phyloP scores from a whole-genome alignment of 1,140 invertebrate genomes.

The Ladona fulva region DNA sequence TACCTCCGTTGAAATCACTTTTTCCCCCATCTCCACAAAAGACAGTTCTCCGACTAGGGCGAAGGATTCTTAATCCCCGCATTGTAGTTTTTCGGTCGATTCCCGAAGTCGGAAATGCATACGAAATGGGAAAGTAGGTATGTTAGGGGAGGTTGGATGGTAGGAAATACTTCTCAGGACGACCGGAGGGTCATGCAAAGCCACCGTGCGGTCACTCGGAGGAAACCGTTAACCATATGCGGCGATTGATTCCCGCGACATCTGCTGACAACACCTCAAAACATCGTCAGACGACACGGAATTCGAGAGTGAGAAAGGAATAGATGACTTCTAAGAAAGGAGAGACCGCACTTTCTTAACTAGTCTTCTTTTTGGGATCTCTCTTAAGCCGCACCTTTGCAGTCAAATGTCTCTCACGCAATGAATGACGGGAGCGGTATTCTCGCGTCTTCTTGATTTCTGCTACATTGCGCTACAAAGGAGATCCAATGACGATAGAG shows the following conservation, averaged over 20 bases:
- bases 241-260: not conserved
- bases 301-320: no score
- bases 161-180: not conserved
- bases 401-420: no score
- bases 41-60: not conserved
- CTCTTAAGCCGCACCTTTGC: no score
- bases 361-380: no score
- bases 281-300: not conserved
- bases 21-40: not conserved
- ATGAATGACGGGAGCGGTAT: no score
- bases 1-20: not conserved
- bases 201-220: not conserved
- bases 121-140: no score
- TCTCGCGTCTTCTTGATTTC: no score
- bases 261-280: not conserved
- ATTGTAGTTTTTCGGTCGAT: not conserved
- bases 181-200: not conserved
- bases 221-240: slow-evolving; percentile 8
- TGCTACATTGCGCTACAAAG: no score
- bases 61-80: not conserved
- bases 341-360: no score
- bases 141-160: not conserved
- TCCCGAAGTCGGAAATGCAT: no score
- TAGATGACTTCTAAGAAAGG: no score
- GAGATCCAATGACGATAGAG: no score